A percentile compares a stretch with the other conserved stretches of the same genome.
These are phyloP conservation scores for Calidris pygmaea DNA, from an alignment of 2,113 vertebrate species.

Conservation along the genomic window DNA sequence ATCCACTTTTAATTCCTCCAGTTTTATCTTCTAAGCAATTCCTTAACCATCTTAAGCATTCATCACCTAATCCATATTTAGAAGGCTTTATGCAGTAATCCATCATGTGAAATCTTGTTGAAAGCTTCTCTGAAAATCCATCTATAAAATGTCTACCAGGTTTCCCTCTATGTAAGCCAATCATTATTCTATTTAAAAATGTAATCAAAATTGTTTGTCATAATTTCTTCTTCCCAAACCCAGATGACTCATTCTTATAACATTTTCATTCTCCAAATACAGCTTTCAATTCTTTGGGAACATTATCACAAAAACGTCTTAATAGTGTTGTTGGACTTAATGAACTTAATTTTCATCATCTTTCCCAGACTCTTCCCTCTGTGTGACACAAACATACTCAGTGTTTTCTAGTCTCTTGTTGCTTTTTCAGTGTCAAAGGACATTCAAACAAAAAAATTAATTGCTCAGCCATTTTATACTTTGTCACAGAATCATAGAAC, in stretches of 20 bases:
- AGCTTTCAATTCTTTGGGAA: background rate
- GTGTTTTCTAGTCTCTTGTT: background rate
- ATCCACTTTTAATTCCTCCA: background rate
- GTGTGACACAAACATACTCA: background rate
- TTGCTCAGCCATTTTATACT: background rate
- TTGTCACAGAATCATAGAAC: background rate
- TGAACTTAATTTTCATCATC: background rate
- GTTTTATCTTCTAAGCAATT: conserved; percentile 40
- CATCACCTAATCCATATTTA: conserved; percentile 50
- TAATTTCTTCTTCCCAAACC: conserved; percentile 11
- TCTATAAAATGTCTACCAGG: conserved; percentile 17
- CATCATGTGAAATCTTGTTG: conserved; percentile 35
- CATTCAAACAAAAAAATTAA: background rate
- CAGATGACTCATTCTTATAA: background rate
- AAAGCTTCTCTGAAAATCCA: conserved; percentile 42
- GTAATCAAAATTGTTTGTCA: conserved; percentile 40
- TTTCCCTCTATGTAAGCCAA: background rate
- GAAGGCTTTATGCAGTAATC: conserved; percentile 45
- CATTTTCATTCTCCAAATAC: background rate
- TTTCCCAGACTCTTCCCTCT: background rate
- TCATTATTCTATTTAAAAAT: conserved; percentile 35
- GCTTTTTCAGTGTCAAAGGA: background rate
- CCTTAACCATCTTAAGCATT: conserved; percentile 19
- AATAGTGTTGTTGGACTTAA: conserved; percentile 2
- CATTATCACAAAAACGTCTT: conserved; percentile 1